These are phyloP conservation scores for Lethenteron camtschaticum DNA, from an alignment of 2,113 vertebrate genomes.

Conservation along the genomic window DNA sequence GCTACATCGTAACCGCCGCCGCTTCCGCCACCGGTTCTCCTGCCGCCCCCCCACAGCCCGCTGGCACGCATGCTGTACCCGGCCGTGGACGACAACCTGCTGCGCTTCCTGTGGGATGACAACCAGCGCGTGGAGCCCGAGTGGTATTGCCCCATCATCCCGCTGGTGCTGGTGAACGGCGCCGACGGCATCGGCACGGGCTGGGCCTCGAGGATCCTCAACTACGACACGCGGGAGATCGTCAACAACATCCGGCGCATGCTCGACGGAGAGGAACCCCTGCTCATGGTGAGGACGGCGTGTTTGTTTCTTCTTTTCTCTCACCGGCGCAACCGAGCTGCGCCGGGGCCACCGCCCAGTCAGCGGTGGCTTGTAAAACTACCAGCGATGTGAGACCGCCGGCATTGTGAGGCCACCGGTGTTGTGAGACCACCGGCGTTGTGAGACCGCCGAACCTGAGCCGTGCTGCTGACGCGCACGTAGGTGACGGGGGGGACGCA, in stretches of 20 bases:
- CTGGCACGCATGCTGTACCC: conserved; percentile 65
- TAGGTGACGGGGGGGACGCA: too few relatives aligned
- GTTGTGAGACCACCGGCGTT: too few relatives aligned
- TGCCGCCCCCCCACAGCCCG: conserved; percentile 23
- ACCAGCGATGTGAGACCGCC: too few relatives aligned
- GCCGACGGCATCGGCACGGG: conserved; percentile 84
- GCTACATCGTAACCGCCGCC: too few relatives aligned
- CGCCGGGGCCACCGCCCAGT: too few relatives aligned
- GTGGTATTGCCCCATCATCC: conserved; percentile 93
- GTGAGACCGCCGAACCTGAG: too few relatives aligned
- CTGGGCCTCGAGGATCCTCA: conserved; percentile 81
- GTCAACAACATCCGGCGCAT: conserved; percentile 57
- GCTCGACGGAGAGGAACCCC: conserved; percentile 52
- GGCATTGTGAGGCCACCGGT: too few relatives aligned
- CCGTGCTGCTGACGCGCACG: too few relatives aligned
- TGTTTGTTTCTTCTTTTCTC: neutral
- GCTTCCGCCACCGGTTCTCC: too few relatives aligned
- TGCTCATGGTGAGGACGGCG: conserved; percentile 46
- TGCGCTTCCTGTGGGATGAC: conserved; percentile 74
- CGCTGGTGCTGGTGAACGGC: conserved; percentile 66
- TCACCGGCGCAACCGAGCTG: too few relatives aligned
- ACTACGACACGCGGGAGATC: conserved; percentile 59
- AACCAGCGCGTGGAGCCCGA: conserved; percentile 86
- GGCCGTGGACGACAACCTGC: conserved; percentile 46
- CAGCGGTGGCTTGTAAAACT: too few relatives aligned